These are phyloP conservation scores for Yasuhikotakia modesta DNA, from an alignment of 2,797 vertebrate genomes.

Conservation along the genomic window DNA sequence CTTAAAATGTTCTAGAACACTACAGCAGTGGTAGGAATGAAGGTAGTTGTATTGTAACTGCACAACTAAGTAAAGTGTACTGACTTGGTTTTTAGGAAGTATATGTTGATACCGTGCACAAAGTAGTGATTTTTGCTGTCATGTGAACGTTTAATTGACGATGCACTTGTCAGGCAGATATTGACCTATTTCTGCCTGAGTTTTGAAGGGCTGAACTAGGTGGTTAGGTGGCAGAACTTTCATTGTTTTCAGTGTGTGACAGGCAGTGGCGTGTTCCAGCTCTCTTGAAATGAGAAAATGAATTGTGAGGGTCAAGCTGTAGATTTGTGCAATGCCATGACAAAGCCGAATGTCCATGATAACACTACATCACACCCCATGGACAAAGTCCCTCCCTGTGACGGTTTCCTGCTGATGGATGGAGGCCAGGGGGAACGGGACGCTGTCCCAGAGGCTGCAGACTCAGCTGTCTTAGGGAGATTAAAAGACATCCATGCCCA, in stretches of 20 bases:
- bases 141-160: conserved; percentile 10
- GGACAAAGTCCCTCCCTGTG: conserved; percentile 71
- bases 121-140: not conserved
- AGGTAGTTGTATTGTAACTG: not conserved
- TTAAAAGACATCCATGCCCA: conserved; percentile 70
- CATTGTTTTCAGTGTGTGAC: not conserved
- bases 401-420: conserved; percentile 72
- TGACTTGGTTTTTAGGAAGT: not conserved
- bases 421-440: conserved; percentile 65
- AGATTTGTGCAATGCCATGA: conserved; percentile 79
- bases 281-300: conserved; percentile 79
- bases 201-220: not conserved
- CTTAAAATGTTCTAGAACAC: not conserved
- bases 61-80: too few species aligned
- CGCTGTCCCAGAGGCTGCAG: conserved; percentile 64
- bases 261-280: conserved; percentile 42
- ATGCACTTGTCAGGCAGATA: not conserved
- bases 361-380: conserved; percentile 64
- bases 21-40: not conserved
- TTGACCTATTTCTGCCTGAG: not conserved
- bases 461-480: conserved; percentile 67
- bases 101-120: not conserved
- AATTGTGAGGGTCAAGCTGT: conserved; percentile 77
- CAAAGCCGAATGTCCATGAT: conserved; percentile 67
- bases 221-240: too few species aligned